phyloP scores from a whole-genome alignment of 2,888 invertebrate genomes.

The Melinaea marsaeus region DNA sequence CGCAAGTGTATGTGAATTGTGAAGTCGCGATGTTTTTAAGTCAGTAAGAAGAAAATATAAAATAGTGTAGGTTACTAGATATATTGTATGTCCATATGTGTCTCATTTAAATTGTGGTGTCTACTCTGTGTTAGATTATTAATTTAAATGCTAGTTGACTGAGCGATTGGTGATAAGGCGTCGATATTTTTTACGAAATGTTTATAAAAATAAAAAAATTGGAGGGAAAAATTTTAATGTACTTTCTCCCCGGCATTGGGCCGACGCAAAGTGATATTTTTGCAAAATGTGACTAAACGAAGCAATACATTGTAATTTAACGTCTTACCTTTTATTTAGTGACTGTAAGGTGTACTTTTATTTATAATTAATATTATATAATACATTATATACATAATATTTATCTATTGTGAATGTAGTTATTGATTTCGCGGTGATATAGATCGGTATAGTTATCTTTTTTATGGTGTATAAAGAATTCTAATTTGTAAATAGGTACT shows the following conservation, averaged over 20 bases:
- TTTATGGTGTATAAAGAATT: slow-evolving; percentile 76
- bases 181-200: slow-evolving; percentile 73
- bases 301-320: slow-evolving; percentile 87
- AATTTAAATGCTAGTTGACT: slow-evolving; percentile 69
- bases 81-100: slow-evolving; percentile 76
- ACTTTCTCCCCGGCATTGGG: slow-evolving; percentile 41
- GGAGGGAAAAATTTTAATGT: slow-evolving; percentile 38
- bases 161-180: slow-evolving; percentile 65
- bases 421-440: slow-evolving; percentile 77
- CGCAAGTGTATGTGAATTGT: slow-evolving; percentile 22
- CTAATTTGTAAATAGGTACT: slow-evolving; percentile 79
- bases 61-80: slow-evolving; percentile 51
- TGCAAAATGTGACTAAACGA: slow-evolving; percentile 84
- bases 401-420: slow-evolving; percentile 74
- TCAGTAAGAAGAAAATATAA: slow-evolving; percentile 67
- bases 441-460: slow-evolving; percentile 74
- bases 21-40: slow-evolving; percentile 42
- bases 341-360: slow-evolving; percentile 70
- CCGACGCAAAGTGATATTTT: slow-evolving; percentile 80
- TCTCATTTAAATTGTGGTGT: slow-evolving; percentile 77
- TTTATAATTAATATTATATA: slow-evolving; percentile 54
- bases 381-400: slow-evolving; percentile 54
- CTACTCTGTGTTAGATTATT: slow-evolving; percentile 74
- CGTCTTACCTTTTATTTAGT: slow-evolving; percentile 78
- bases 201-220: slow-evolving; percentile 45